Percentiles rank a stretch among this genome's conserved stretches.
Evolutionary conservation across 2,113 vertebrate genomes (phyloP).

Genomic region (Lethenteron camtschaticum): DNA sequence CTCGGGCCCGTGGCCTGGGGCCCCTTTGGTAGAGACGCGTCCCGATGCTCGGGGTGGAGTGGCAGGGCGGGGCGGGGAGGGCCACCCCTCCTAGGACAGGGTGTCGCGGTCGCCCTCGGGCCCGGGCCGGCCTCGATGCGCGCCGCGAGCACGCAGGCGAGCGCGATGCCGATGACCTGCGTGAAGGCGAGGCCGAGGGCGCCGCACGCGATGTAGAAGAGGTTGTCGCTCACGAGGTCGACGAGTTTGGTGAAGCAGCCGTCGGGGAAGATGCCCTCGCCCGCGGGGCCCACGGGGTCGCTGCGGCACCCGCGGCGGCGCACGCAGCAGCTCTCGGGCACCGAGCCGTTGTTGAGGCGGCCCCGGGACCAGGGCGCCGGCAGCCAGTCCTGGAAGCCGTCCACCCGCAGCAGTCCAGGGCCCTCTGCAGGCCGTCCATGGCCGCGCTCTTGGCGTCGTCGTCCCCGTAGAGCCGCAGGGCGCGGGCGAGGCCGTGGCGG

Average conservation of each 20-base stretch:
- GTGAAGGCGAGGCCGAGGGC: slow-evolving; percentile 40
- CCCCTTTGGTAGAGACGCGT: background rate
- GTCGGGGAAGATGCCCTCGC: slow-evolving; percentile 22
- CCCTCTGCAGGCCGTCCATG: slow-evolving; percentile 40
- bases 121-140: slow-evolving; percentile 16
- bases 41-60: background rate
- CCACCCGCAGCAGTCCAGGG: slow-evolving; percentile 47
- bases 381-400: slow-evolving; percentile 53
- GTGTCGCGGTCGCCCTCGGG: slow-evolving; percentile 8
- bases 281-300: slow-evolving; percentile 20
- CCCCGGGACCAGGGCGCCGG: slow-evolving; percentile 34
- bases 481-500: slow-evolving; percentile 32
- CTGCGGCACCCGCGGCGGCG: slow-evolving; percentile 32
- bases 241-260: slow-evolving; percentile 49
- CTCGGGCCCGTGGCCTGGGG: background rate
- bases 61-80: no score
- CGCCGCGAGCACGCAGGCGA: slow-evolving; percentile 38
- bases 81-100: no score
- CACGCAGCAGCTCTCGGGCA: slow-evolving; percentile 52
- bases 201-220: slow-evolving; percentile 37
- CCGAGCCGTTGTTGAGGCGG: slow-evolving; percentile 19
- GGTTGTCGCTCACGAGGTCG: slow-evolving; percentile 42
- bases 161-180: slow-evolving; percentile 33
- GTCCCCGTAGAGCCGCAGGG: slow-evolving; percentile 33
- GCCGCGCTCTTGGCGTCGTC: slow-evolving; percentile 39